These are phyloP conservation scores for Fundulus diaphanus DNA, from an alignment of 2,797 vertebrate genomes.

Conservation along the genomic window DNA sequence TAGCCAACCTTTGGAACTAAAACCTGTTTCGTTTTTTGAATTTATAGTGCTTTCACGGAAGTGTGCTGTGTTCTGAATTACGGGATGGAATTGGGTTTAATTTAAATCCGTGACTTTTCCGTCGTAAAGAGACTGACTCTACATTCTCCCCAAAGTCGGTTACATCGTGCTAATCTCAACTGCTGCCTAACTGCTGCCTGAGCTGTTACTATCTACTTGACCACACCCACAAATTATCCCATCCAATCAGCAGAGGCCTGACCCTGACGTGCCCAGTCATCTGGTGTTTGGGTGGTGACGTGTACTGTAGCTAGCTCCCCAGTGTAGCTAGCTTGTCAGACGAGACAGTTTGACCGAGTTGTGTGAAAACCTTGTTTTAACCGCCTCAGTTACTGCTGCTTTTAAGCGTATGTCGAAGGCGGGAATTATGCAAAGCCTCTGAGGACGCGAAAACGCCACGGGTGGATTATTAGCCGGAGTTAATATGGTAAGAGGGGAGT, in stretches of 20 bases:
- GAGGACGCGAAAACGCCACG: background rate
- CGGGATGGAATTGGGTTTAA: too few relatives aligned
- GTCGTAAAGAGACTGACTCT: too few relatives aligned
- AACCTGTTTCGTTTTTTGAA: too few relatives aligned
- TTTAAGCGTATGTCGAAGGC: background rate
- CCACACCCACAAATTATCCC: background rate
- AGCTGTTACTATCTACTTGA: background rate
- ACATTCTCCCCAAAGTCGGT: too few relatives aligned
- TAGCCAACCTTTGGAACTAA: too few relatives aligned
- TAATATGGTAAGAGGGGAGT: slow-evolving; percentile 58
- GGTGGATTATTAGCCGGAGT: slow-evolving; percentile 15
- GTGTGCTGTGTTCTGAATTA: too few relatives aligned
- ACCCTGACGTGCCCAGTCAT: slow-evolving; percentile 61
- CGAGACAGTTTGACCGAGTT: slow-evolving; percentile 12
- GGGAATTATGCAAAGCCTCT: background rate
- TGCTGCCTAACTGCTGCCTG: too few relatives aligned
- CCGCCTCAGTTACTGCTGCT: background rate
- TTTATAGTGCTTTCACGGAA: too few relatives aligned
- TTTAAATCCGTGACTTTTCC: too few relatives aligned
- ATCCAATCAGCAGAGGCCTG: slow-evolving; percentile 57
- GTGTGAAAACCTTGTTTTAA: background rate
- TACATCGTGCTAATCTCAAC: too few relatives aligned
- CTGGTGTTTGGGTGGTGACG: slow-evolving; percentile 72
- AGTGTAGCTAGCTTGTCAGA: slow-evolving; percentile 48
- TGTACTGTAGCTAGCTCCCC: slow-evolving; percentile 69